Conservation (phyloP, 1,140 invertebrate species). For the Lucilia cuprina region DNA sequence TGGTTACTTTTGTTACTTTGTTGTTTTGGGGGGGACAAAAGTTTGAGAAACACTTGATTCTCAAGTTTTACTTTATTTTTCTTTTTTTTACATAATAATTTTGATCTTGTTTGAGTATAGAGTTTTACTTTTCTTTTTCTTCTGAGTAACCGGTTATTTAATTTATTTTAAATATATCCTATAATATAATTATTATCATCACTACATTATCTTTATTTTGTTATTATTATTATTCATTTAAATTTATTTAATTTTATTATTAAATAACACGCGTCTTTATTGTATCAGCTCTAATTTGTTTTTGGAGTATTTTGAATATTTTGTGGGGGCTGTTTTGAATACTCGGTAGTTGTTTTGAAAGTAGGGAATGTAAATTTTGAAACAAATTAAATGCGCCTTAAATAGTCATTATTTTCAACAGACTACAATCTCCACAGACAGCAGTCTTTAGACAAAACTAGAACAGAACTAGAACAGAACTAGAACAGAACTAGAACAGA, state of each 20-base stretch:
- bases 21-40: background rate
- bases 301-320: background rate
- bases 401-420: too few species aligned
- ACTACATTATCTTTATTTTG: constrained; percentile 13
- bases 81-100: background rate
- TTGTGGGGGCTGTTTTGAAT: too few species aligned
- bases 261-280: constrained; percentile 27
- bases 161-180: constrained; percentile 13
- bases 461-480: too few species aligned
- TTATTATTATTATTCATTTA: background rate
- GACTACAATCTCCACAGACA: too few species aligned
- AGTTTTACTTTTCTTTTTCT: background rate
- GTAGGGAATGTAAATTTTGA: too few species aligned
- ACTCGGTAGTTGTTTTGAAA: too few species aligned
- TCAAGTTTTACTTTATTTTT: background rate
- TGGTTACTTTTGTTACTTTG: background rate
- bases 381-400: too few species aligned
- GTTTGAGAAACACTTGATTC: background rate
- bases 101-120: background rate
- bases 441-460: too few species aligned
- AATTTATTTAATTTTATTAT: constrained; percentile 17
- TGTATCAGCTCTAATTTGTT: constrained; percentile 16
- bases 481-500: too few species aligned
- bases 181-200: constrained; percentile 32
- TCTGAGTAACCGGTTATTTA: background rate